phyloP scores from a whole-genome alignment of 2,797 vertebrate species.

The Coendou prehensilis region DNA sequence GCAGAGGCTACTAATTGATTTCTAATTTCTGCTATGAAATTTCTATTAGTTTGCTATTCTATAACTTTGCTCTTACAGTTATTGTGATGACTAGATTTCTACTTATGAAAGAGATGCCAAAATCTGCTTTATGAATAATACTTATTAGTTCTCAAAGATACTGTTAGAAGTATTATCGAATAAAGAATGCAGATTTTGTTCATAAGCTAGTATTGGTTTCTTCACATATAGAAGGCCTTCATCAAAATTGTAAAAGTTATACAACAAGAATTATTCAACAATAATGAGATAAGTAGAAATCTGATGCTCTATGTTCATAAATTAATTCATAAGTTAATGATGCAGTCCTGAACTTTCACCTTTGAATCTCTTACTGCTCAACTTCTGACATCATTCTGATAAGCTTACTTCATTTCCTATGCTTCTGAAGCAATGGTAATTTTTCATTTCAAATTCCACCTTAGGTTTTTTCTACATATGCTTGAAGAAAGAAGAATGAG shows the following conservation, averaged over 20 bases:
- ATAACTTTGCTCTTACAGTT: too few species aligned
- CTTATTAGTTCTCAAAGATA: neutral
- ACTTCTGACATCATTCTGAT: conserved; percentile 12
- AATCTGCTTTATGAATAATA: neutral
- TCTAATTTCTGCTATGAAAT: too few species aligned
- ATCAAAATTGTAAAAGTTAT: conserved; percentile 37
- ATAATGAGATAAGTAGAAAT: conserved; percentile 48
- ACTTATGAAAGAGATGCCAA: neutral
- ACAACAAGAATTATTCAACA: conserved; percentile 51
- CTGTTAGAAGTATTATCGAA: neutral
- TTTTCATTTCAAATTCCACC: conserved; percentile 13
- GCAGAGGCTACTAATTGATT: too few species aligned
- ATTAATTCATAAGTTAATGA: conserved; percentile 31
- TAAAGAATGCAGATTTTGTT: conserved; percentile 33
- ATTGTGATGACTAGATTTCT: neutral
- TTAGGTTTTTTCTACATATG: conserved; percentile 2
- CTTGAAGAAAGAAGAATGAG: neutral
- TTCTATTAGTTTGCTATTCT: too few species aligned
- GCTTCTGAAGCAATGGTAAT: conserved; percentile 35
- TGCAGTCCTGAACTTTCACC: neutral
- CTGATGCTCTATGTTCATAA: neutral
- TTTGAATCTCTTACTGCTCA: neutral
- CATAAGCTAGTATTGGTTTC: conserved; percentile 36
- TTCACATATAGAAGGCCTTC: neutral
- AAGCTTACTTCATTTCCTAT: neutral